Base-by-base conservation (phyloP, 2,888 invertebrate genomes). In the Campoletis raptor region DNA sequence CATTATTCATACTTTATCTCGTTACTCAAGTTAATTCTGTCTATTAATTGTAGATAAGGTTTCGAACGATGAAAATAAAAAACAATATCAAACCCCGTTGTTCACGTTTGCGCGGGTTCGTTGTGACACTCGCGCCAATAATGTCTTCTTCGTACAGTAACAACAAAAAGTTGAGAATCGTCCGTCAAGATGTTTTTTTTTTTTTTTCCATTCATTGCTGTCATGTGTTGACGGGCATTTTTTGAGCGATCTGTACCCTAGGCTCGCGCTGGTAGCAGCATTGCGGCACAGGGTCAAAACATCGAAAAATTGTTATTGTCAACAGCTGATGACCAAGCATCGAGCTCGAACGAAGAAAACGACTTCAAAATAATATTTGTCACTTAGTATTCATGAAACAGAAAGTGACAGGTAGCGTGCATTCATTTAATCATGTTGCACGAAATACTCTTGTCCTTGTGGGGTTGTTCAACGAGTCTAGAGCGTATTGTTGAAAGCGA, bases 381-480 rank as follows among this genome's bases (percentile, higher is more conserved):
- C 15, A 5, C 6, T 4, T 15, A 61, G 24, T 61, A 61, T 61
- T 30, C 15, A 30, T 61, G 61, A 4, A 30, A 12, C 30, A 61
- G 15, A 30, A 9, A 15, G 6, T 12, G 30, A 7, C 30, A 30
- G 15, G 30, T 6, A 15, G 61, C 30, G 61, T 30, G 30, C 6
- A 30, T 61, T 15, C 61, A 15, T 61, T 30, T 6, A 30, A 79
- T 30, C 48, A 97, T 97, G 97, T 95, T 97, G 82, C 96, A 97
- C 90, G 97, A 97, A 92, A 95, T 96, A 37, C 93, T 97, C 84
- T 92, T 97, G 87, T 95, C 96, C 85, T 94, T 97, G 78, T 96
- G 96, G 96, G 96, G 96, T 90, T 96, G 95, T 92, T 95, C 94
- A 4, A 94, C 93, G 1, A 93, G 92, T 79, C 85, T 93, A 37